Conservation (phyloP, 2,888 invertebrate genomes). For the Tetanocera ferruginea region DNA sequence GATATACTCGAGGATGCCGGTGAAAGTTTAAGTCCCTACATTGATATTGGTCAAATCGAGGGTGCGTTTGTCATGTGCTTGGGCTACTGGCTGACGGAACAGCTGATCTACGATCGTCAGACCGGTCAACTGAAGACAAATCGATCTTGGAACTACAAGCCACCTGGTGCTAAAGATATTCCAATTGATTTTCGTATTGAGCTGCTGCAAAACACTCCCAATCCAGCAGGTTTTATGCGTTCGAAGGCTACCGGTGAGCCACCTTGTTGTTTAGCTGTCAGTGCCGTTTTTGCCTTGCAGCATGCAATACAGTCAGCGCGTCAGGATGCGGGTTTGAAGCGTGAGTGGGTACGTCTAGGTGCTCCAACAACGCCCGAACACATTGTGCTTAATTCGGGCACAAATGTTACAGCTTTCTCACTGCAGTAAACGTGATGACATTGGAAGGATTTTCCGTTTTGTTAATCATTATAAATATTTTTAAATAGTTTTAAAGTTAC, state of each 20-base stretch:
- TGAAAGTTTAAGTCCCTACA: no score
- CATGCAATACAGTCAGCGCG: conserved; percentile 78
- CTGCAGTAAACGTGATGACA: conserved; percentile 29
- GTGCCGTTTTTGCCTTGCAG: conserved; percentile 75
- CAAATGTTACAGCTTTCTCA: conserved; percentile 46
- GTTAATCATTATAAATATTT: no score
- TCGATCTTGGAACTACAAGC: conserved; percentile 84
- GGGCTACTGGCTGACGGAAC: no score
- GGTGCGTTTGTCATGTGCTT: no score
- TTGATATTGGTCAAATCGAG: no score
- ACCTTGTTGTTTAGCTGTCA: conserved; percentile 70
- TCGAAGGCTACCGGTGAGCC: conserved; percentile 79
- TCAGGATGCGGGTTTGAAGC: conserved; percentile 72
- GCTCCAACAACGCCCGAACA: conserved; percentile 61
- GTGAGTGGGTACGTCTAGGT: conserved; percentile 57
- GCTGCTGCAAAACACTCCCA: conserved; percentile 76
- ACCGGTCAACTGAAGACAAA: conserved; percentile 79
- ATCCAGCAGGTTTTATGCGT: conserved; percentile 76
- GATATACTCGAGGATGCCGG: no score
- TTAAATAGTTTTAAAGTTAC: no score
- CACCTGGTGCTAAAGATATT: conserved; percentile 81
- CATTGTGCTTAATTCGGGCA: conserved; percentile 54
- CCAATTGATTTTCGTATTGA: no score
- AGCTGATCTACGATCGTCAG: no score
- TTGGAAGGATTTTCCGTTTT: no score